phyloP scores from a whole-genome alignment of 2,797 vertebrate genomes.

The Hemitrygon akajei region DNA sequence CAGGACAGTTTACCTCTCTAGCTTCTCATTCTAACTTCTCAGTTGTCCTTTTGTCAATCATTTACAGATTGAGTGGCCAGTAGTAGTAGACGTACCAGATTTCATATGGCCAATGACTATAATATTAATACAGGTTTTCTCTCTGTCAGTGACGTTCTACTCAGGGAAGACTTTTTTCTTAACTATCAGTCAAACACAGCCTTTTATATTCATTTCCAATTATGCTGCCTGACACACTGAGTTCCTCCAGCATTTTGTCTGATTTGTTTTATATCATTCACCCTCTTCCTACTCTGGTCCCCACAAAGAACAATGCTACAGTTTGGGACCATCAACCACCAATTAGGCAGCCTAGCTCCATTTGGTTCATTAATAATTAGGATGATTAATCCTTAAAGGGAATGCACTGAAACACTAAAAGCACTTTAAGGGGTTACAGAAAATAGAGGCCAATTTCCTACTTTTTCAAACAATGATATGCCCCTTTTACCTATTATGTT shows the following conservation, averaged over 20 bases:
- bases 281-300: background rate
- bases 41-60: conserved; percentile 30
- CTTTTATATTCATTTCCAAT: background rate
- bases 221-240: too few species aligned
- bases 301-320: background rate
- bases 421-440: background rate
- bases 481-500: too few species aligned
- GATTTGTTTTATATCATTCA: too few species aligned
- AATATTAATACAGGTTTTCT: conserved; percentile 34
- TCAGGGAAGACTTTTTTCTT: background rate
- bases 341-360: background rate
- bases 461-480: too few species aligned
- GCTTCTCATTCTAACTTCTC: conserved; percentile 39
- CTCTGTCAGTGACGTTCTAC: background rate
- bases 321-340: background rate
- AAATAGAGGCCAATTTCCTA: background rate
- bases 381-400: background rate
- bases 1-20: background rate
- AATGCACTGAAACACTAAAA: too few species aligned
- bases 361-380: background rate
- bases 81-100: conserved; percentile 35
- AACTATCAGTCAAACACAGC: background rate
- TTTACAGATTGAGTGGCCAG: conserved; percentile 15
- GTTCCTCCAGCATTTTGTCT: too few species aligned
- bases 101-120: background rate